Evolutionary conservation across 2,888 invertebrate species (phyloP).

Genomic region (Agrochola lychnidis): DNA sequence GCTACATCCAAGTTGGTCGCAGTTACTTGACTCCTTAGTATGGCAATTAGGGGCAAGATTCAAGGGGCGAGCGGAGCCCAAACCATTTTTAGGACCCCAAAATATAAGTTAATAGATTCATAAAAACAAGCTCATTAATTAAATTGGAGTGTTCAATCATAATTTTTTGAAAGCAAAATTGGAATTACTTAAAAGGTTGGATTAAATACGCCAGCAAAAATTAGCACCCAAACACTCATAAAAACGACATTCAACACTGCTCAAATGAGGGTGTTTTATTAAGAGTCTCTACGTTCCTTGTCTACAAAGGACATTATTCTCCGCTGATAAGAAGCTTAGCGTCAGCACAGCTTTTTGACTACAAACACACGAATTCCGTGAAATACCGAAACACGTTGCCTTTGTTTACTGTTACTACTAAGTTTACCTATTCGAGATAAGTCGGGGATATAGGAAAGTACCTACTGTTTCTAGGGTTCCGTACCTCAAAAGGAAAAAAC

Average conservation of each 20-base stretch:
- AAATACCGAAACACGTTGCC: constrained; percentile 30
- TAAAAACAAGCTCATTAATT: no score
- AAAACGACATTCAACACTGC: neutral
- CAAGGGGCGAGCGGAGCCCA: no score
- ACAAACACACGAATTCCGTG: constrained; percentile 23
- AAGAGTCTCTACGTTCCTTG: neutral
- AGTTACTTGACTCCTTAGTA: no score
- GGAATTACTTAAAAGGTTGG: neutral
- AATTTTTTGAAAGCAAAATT: neutral
- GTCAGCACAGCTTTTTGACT: constrained; percentile 27
- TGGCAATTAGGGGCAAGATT: no score
- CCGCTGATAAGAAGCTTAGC: constrained; percentile 45
- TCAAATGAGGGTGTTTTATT: neutral
- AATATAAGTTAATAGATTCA: no score
- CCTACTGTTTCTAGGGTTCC: neutral
- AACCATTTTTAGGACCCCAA: no score
- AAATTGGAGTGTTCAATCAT: no score
- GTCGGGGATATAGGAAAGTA: neutral
- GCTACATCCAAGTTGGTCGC: no score
- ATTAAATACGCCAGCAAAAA: neutral
- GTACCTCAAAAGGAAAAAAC: no score
- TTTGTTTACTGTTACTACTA: constrained; percentile 20
- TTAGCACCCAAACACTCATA: neutral
- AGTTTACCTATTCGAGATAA: constrained; percentile 21
- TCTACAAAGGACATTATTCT: constrained; percentile 43